Conservation (phyloP, 1,140 invertebrate species). For the Anthonomus grandis region DNA sequence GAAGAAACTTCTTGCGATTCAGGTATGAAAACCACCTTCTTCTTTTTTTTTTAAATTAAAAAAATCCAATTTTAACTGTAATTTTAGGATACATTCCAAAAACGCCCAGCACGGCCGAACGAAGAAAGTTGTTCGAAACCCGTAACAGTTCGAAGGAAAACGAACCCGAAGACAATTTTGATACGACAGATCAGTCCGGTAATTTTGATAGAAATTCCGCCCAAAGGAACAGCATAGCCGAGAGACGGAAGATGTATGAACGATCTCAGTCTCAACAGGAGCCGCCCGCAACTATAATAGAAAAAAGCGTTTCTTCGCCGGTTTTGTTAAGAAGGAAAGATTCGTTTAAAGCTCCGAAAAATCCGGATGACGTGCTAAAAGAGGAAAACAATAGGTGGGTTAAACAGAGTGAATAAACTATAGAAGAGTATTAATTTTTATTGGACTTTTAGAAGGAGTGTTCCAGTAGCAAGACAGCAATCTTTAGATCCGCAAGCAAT, state of each 20-base stretch:
- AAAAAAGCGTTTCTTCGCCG: constrained; percentile 66
- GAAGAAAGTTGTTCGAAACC: constrained; percentile 65
- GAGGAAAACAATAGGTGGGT: constrained; percentile 49
- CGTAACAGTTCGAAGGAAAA: constrained; percentile 44
- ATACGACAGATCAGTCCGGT: constrained; percentile 46
- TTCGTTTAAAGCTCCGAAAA: constrained; percentile 43
- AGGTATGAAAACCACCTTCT: constrained; percentile 5
- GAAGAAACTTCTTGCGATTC: constrained; percentile 53
- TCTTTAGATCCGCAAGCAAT: constrained; percentile 50
- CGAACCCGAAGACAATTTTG: constrained; percentile 47
- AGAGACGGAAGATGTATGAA: constrained; percentile 72
- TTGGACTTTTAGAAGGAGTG: constrained; percentile 49
- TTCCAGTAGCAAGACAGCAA: constrained; percentile 54
- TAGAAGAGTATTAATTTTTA: not conserved
- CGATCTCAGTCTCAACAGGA: constrained; percentile 54
- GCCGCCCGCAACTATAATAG: constrained; percentile 56
- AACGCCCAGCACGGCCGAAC: constrained; percentile 71
- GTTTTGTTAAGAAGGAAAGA: constrained; percentile 60
- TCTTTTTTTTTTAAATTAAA: no score
- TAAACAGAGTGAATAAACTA: not conserved
- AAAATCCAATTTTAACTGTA: no score
- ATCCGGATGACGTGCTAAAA: constrained; percentile 52
- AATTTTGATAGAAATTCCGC: constrained; percentile 54
- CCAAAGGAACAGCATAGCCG: constrained; percentile 71
- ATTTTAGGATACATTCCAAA: constrained; percentile 54